Evolutionary conservation across 2,888 invertebrate species (phyloP).

Genomic region (Drosophila niveifrons): DNA sequence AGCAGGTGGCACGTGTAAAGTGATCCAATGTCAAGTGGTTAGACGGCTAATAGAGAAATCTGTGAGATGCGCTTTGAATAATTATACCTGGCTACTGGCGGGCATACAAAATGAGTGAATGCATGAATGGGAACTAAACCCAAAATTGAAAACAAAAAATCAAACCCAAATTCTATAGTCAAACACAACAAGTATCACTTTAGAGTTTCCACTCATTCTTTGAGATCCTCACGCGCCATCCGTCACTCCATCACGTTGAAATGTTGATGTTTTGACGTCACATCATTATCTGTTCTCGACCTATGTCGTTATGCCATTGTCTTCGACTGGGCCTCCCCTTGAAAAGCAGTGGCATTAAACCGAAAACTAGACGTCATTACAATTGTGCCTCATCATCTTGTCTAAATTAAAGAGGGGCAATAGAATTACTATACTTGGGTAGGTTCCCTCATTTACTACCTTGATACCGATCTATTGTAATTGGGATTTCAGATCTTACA

Average conservation of each 20-base stretch:
- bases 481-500: conserved; percentile 38
- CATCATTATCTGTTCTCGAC: conserved; percentile 73
- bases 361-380: conserved; percentile 55
- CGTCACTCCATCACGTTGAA: conserved; percentile 58
- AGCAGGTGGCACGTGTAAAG: conserved; percentile 47
- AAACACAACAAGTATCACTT: conserved; percentile 55
- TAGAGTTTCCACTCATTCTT: conserved; percentile 25
- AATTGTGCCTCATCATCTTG: conserved; percentile 61
- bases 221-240: conserved; percentile 75
- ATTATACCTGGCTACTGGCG: conserved; percentile 54
- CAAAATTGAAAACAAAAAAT: background rate
- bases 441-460: conserved; percentile 19
- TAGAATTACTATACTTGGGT: conserved; percentile 29
- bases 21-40: conserved; percentile 39
- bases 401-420: conserved; percentile 17
- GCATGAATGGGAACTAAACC: conserved; percentile 25
- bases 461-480: conserved; percentile 58
- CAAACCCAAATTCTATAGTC: conserved; percentile 29
- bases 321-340: conserved; percentile 22
- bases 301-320: conserved; percentile 22
- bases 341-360: conserved; percentile 45
- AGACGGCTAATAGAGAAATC: conserved; percentile 47
- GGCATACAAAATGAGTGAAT: conserved; percentile 15
- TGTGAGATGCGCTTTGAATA: conserved; percentile 55
- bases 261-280: conserved; percentile 79